Evolutionary conservation across 2,113 vertebrate genomes (phyloP), one percentile per base, ranked within the genome.

Genomic region (Vanacampus margaritifer): DNA sequence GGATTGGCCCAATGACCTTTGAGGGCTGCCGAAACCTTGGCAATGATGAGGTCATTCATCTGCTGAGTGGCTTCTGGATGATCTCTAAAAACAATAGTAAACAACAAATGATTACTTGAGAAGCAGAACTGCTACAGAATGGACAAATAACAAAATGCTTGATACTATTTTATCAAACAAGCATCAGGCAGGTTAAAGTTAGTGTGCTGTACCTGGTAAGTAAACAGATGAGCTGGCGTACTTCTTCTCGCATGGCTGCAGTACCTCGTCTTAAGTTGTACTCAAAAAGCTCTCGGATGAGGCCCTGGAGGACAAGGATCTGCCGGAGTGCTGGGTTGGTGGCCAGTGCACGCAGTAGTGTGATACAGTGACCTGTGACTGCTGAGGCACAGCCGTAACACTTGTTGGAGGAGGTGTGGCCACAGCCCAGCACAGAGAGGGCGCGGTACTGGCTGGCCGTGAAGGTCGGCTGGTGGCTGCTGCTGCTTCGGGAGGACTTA

Each of bases 1-100:
- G 97, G 97, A 75, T 98, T 98, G 63, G 97, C 96, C 97, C 97
- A 96, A 76, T 99, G 97, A 66, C 97, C 97, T 86, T 98, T 98
- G 65, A 99, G 91, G 46, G 97, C 97, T 0, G 96, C 91, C 0
- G 97, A 98, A 75, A 99, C 97, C 78, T 98, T 98, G 70, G 93
- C 93, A 8, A 99, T 96, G 76, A 99, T 99, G 64, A 99, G 91
- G 75, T 98, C 96, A 17, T 99, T 98, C 97, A 99, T 96, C 74
- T 99, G 96, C 74, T 98, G 95, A 1, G 97, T 98, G 82, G 97
- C 97, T 79, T 99, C 97, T 26, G 95, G 94, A 74, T 98, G 95
- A 92, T 99, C 97, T 85, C 97, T 99, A 65, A 74, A 58, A 11
- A 70, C 24, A 71, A 68, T 1, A 65, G 1, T 3, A 63, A 1